Conservation (phyloP, 2,797 vertebrate genomes). For the Sphaeramia orbicularis region DNA sequence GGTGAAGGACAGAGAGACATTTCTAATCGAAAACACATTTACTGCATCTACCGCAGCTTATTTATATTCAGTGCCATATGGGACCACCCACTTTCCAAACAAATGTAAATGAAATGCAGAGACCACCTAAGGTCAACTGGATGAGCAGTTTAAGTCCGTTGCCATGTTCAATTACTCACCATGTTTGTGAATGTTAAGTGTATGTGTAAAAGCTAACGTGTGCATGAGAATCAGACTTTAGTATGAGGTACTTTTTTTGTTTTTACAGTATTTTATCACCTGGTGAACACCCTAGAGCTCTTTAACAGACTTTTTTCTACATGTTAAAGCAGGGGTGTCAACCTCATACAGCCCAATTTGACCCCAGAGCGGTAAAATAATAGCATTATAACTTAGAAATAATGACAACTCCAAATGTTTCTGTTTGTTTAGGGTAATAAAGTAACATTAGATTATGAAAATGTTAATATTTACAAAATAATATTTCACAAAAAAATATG, state of each 20-base stretch:
- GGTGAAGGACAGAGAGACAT: conserved; percentile 1
- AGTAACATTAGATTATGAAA: too few species aligned
- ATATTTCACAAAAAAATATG: too few species aligned
- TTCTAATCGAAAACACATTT: conserved; percentile 32
- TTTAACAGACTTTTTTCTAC: not conserved
- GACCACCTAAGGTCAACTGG: conserved; percentile 33
- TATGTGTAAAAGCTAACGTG: not conserved
- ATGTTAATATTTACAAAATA: too few species aligned
- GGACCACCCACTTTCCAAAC: conserved; percentile 21
- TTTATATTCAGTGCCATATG: conserved; percentile 11
- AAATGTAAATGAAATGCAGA: conserved; percentile 41
- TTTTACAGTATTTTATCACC: not conserved
- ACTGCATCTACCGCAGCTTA: conserved; percentile 8
- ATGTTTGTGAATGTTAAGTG: not conserved
- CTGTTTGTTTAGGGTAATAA: too few species aligned
- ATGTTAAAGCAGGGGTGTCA: not conserved
- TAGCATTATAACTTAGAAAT: too few species aligned
- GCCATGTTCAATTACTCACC: conserved; percentile 1
- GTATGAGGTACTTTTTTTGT: not conserved
- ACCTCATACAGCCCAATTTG: too few species aligned
- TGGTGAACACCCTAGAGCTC: not conserved
- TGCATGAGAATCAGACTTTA: not conserved
- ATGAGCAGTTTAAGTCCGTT: conserved; percentile 20
- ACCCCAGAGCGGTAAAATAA: too few species aligned
- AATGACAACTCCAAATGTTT: too few species aligned